Percentiles rank a stretch among this genome's conserved stretches.
Evolutionary conservation across 2,113 vertebrate species (phyloP).

Genomic region (Lepus timidus): DNA sequence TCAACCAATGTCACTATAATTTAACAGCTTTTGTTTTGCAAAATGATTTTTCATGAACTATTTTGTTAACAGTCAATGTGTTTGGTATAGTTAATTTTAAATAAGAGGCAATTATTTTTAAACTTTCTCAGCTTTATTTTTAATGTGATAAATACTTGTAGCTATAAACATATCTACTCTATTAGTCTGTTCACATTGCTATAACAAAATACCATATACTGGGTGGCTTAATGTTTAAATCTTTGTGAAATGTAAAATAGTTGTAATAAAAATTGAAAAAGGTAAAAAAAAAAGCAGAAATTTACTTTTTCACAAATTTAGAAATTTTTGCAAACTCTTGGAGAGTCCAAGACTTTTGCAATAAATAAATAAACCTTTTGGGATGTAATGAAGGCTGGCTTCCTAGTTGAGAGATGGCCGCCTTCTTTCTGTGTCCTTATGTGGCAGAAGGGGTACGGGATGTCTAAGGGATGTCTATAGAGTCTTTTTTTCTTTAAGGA

Average conservation of each 20-base stretch:
- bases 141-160: neutral
- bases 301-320: too few species aligned
- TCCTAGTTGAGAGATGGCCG: neutral
- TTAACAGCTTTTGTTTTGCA: neutral
- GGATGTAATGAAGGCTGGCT: neutral
- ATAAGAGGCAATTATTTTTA: neutral
- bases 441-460: too few species aligned
- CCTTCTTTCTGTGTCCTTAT: neutral
- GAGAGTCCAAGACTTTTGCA: too few species aligned
- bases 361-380: neutral
- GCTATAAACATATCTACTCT: neutral
- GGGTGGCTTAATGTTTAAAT: too few species aligned
- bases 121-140: neutral
- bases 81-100: neutral
- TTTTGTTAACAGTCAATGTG: neutral
- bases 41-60: neutral
- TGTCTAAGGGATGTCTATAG: neutral
- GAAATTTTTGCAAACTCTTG: too few species aligned
- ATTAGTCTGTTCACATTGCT: neutral
- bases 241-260: too few species aligned
- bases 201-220: neutral
- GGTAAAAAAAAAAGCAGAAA: neutral
- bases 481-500: too few species aligned
- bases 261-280: too few species aligned
- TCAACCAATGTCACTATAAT: neutral